phyloP scores from a whole-genome alignment of 2,113 vertebrate species.

The Sorex araneus region DNA sequence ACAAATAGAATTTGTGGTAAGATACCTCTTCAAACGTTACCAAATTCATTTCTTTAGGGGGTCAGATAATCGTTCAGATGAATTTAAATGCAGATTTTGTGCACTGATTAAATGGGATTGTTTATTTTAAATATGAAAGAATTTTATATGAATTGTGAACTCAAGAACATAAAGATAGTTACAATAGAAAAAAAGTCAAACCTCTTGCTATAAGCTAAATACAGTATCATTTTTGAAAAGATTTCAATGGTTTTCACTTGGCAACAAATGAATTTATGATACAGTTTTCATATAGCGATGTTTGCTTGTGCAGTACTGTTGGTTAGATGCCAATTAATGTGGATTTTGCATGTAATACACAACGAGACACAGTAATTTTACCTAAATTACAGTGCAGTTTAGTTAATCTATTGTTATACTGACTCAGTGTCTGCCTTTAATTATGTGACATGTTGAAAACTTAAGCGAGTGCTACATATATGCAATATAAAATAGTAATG shows the following conservation, averaged over 20 bases:
- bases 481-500: slow-evolving; percentile 86
- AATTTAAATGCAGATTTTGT: slow-evolving; percentile 84
- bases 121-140: slow-evolving; percentile 84
- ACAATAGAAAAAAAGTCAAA: slow-evolving; percentile 84
- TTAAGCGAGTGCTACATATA: slow-evolving; percentile 82
- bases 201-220: slow-evolving; percentile 89
- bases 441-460: slow-evolving; percentile 83
- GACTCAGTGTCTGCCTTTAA: slow-evolving; percentile 86
- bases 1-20: slow-evolving; percentile 82
- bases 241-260: slow-evolving; percentile 81
- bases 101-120: slow-evolving; percentile 88
- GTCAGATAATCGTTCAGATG: slow-evolving; percentile 79
- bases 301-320: slow-evolving; percentile 82
- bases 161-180: slow-evolving; percentile 86
- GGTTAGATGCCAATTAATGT: slow-evolving; percentile 83
- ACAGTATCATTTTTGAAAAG: slow-evolving; percentile 86
- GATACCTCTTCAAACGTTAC: slow-evolving; percentile 87
- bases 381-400: slow-evolving; percentile 88
- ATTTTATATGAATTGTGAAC: slow-evolving; percentile 80
- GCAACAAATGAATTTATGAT: slow-evolving; percentile 83
- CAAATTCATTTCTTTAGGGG: slow-evolving; percentile 80
- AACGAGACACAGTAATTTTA: slow-evolving; percentile 89
- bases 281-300: slow-evolving; percentile 85
- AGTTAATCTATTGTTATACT: slow-evolving; percentile 87
- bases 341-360: slow-evolving; percentile 86